Percentiles rank a stretch among this genome's conserved stretches.
These are phyloP conservation scores for Bradypus variegatus DNA, from an alignment of 2,797 vertebrate species.

Conservation along the genomic window DNA sequence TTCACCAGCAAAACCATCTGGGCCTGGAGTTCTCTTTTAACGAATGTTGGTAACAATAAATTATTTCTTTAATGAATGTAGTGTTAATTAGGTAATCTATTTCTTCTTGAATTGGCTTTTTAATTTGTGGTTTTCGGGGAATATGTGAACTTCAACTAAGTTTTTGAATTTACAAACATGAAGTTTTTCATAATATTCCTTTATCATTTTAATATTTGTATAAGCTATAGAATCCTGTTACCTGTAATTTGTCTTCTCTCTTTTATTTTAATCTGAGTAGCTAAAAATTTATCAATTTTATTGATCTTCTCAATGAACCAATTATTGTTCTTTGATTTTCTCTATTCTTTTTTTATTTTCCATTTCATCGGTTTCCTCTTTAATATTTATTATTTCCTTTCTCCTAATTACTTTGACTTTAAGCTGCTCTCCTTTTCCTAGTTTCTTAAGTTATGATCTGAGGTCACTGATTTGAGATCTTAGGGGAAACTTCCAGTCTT, in stretches of 20 bases:
- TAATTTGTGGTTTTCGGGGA: not conserved
- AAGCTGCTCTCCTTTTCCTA: not conserved
- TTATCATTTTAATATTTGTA: not conserved
- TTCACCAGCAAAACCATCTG: not conserved
- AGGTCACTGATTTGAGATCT: not conserved
- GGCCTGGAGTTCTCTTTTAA: not conserved
- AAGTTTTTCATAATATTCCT: not conserved
- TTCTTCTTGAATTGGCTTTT: not conserved
- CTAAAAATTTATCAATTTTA: not conserved
- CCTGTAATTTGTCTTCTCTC: not conserved
- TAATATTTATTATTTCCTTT: not conserved
- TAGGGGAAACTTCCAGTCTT: no score
- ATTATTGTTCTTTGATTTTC: no score
- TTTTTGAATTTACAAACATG: not conserved
- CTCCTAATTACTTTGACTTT: not conserved
- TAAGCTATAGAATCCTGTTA: not conserved
- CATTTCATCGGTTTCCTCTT: not conserved
- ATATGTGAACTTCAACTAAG: not conserved
- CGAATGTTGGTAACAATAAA: not conserved
- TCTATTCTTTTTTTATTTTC: not conserved
- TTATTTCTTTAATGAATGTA: not conserved
- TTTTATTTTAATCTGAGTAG: not conserved
- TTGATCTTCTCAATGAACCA: not conserved
- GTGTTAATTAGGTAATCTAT: not conserved
- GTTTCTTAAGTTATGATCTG: not conserved